phyloP scores from a whole-genome alignment of 2,797 vertebrate genomes.

The Rhinichthys osculus region DNA sequence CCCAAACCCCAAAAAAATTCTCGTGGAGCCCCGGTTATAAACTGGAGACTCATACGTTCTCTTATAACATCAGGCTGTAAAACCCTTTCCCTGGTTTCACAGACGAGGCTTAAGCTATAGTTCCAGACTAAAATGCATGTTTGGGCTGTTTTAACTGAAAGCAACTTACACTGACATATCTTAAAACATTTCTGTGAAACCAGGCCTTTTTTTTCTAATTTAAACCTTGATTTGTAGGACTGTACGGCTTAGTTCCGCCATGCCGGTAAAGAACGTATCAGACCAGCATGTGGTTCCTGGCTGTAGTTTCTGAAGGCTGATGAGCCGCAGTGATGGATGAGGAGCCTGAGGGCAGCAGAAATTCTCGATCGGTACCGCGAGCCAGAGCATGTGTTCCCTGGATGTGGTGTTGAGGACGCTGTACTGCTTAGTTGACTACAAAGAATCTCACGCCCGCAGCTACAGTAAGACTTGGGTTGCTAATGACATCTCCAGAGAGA shows the following conservation, averaged over 20 bases:
- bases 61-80: not conserved
- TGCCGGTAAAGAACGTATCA: not conserved
- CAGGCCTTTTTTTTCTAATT: not conserved
- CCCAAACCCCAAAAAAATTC: too few relatives aligned
- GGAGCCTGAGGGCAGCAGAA: constrained; percentile 62
- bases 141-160: not conserved
- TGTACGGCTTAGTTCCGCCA: not conserved
- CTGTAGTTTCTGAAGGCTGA: constrained; percentile 41
- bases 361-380: constrained; percentile 69
- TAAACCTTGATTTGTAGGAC: not conserved
- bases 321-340: constrained; percentile 60
- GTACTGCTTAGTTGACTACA: constrained; percentile 58
- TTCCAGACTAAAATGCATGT: too few relatives aligned
- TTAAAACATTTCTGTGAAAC: not conserved
- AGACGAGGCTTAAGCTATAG: too few relatives aligned
- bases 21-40: not conserved
- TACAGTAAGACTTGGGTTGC: constrained; percentile 59
- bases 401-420: constrained; percentile 65
- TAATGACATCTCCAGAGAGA: constrained; percentile 73
- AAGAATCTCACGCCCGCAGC: constrained; percentile 54
- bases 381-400: constrained; percentile 63
- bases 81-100: not conserved
- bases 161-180: not conserved
- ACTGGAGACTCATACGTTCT: not conserved
- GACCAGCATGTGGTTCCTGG: constrained; percentile 1